These are phyloP conservation scores for Gymnothorax javanicus DNA, from an alignment of 2,797 vertebrate species.

Conservation along the genomic window DNA sequence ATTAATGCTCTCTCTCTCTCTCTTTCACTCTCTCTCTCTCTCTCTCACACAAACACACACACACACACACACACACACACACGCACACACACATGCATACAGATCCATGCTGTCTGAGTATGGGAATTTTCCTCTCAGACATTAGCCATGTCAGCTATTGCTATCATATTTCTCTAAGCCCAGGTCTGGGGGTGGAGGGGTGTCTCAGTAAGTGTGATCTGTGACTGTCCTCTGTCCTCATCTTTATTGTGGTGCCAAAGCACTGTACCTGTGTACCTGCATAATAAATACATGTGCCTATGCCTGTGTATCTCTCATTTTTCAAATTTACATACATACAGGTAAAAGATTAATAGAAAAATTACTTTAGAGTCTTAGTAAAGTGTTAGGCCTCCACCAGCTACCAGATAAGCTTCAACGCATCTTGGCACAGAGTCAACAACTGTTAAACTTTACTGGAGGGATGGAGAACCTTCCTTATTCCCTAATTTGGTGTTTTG, in stretches of 20 bases:
- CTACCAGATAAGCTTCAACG: too few species aligned
- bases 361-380: too few species aligned
- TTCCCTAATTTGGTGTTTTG: too few species aligned
- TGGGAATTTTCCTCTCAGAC: not conserved
- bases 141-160: not conserved
- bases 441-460: too few species aligned
- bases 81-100: not conserved
- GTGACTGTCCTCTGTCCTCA: too few species aligned
- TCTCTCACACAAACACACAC: too few species aligned
- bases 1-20: not conserved
- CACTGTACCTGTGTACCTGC: not conserved
- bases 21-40: too few species aligned
- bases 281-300: conserved; percentile 21
- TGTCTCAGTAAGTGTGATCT: not conserved
- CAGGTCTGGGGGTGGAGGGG: not conserved
- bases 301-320: not conserved
- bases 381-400: too few species aligned
- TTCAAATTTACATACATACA: not conserved
- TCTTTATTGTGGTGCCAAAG: not conserved
- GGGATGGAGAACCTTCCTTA: too few species aligned
- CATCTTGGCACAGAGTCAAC: too few species aligned
- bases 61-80: too few species aligned
- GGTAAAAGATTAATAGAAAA: too few species aligned
- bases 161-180: not conserved
- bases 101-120: not conserved